Evolutionary conservation across 2,113 vertebrate species (phyloP), one percentile per base, ranked within the genome.

Genomic region (Urocynchramus pylzowi): DNA sequence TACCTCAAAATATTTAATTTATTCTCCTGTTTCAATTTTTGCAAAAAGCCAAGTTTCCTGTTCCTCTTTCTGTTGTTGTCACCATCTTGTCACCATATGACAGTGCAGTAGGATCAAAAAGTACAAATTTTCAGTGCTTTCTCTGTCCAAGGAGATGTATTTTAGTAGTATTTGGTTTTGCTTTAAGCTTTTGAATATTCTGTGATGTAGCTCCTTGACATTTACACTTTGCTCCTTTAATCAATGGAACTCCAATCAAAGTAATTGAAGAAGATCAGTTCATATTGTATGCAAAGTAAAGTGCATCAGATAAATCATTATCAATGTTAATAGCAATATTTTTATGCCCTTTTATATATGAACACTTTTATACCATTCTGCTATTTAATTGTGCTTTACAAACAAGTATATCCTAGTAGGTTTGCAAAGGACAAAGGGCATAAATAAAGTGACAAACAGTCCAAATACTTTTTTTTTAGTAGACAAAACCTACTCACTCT

Each of bases 151-250:
- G 17, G 49, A 54, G 59, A 45, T 44, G 28, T 30, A 56, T 69
- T 67, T 69, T 59, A 42, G 45, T 33, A 54, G 52, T 16, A 28
- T 41, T 90, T 70, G 22, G 7, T 65, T 92, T 82, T 87, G 33
- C 53, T 79, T 88, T 90, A 94, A 95, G 81, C 60, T 97, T 97
- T 97, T 94, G 31, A 81, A 9, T 86, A 45, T 82, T 81, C 77
- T 73, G 30, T 94, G 63, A 57, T 84, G 95, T 61, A 83, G 11
- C 13, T 63, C 3, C 9, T 80, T 94, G 87, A 91, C 12, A n/a
- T 95, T 97, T 94, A 78, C 35, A 54, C 59, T 87, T 95, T 42
- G 13, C 37, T 87, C 11, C 30, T 87, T 85, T 68, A 90, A 78
- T 65, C 20, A 16, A 23, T 74, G 31, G 37, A 69, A 39, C 37